Evolutionary conservation across 2,113 vertebrate species (phyloP), one percentile per base, ranked within the genome.

Genomic region (Pitta sordida): DNA sequence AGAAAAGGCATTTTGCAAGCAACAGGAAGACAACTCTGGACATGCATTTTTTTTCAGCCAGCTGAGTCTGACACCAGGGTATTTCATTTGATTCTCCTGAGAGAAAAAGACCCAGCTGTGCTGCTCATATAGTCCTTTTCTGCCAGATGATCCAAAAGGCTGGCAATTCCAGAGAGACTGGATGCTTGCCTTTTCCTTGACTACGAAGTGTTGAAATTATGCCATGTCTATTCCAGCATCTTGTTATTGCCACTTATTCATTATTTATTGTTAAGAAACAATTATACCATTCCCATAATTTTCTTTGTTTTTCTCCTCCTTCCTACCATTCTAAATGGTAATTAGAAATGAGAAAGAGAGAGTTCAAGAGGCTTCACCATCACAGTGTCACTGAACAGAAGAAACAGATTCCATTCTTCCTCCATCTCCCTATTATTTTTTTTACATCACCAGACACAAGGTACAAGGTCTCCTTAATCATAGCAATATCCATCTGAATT

Each of bases 71-170:
- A 74, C 94, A 89, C 90, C 67, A 84, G 94, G 94, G 94, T 93
- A 95, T 93, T 91, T 32, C 21, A 32, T 24, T 43, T 39, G 46
- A 91, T 53, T 83, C 96, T 96, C 96, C 74, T 83, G 94, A 94
- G 95, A 96, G 43, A 74, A 53, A 30, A 37, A n/a, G 88, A 49
- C 83, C 87, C 96, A 97, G 95, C 95, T 97, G 96, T 94, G 87
- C 34, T 62, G 43, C 87, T 87, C 62, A 8, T 41, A 2, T 3
- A 52, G 85, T 32, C n/a, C 63, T 36, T n/a, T 74, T 43, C 43
- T 93, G 93, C 90, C 94, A 95, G 93, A 92, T 96, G 95, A 93
- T 91, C 86, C 88, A 79, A 52, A 77, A 79, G 65, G 43, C 32
- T 46, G 55, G 51, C 27, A 92, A 77, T 79, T 91, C 95, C 83